A percentile compares a stretch with the other conserved stretches of the same genome.
Evolutionary conservation across 2,888 invertebrate genomes (phyloP).

Genomic region (Apotomis turbidana): DNA sequence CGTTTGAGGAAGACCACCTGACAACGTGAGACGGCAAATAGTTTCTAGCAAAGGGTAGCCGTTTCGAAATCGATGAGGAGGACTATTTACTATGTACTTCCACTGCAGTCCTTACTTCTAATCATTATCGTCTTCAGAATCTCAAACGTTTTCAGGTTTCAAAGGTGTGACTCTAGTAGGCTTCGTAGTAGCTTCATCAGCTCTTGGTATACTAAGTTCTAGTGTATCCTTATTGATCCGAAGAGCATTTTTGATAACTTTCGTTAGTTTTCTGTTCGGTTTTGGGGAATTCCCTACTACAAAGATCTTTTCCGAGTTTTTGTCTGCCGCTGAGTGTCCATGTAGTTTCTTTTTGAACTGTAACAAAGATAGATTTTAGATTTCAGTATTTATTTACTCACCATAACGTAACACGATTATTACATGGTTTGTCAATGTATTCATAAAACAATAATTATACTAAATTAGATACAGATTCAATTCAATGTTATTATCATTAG

Average conservation of each 20-base stretch:
- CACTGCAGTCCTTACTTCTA: too few relatives aligned
- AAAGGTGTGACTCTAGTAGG: constrained; percentile 75
- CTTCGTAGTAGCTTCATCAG: constrained; percentile 70
- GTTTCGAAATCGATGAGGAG: too few relatives aligned
- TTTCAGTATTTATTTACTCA: not conserved
- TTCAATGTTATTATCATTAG: too few relatives aligned
- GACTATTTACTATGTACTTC: too few relatives aligned
- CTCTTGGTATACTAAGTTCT: constrained; percentile 66
- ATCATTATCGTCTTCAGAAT: too few relatives aligned
- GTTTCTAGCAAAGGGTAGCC: too few relatives aligned
- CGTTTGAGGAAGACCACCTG: too few relatives aligned
- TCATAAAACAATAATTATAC: too few relatives aligned
- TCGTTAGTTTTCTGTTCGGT: constrained; percentile 64
- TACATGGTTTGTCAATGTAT: too few relatives aligned
- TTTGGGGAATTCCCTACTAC: constrained; percentile 68
- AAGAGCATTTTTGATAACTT: constrained; percentile 67
- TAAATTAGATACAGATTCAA: too few relatives aligned
- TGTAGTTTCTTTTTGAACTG: constrained; percentile 60
- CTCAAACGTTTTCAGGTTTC: constrained; percentile 58
- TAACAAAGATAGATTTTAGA: constrained; percentile 39
- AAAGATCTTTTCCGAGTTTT: constrained; percentile 72
- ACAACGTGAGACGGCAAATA: too few relatives aligned
- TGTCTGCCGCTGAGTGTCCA: constrained; percentile 53
- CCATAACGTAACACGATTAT: too few relatives aligned
- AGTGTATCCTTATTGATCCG: constrained; percentile 72